Evolutionary conservation across 2,797 vertebrate species (phyloP).

Genomic region (Forpus xanthops): DNA sequence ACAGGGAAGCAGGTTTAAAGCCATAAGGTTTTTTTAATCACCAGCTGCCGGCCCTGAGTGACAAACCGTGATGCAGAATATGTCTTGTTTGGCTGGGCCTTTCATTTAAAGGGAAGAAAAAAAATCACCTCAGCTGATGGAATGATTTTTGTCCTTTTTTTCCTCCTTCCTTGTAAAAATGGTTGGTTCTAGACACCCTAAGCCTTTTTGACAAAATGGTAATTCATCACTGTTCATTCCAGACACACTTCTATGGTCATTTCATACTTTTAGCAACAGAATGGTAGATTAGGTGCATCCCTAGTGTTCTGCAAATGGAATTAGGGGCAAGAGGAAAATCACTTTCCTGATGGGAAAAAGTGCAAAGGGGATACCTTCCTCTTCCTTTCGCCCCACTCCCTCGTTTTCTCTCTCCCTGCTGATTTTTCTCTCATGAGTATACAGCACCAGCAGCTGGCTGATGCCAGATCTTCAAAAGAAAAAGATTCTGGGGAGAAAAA

Average conservation of each 20-base stretch:
- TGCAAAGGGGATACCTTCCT: not conserved
- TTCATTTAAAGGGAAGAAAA: not conserved
- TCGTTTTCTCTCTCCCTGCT: not conserved
- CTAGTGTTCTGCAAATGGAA: not conserved
- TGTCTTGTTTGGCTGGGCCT: not conserved
- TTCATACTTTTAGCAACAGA: not conserved
- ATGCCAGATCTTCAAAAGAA: not conserved
- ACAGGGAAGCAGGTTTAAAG: not conserved
- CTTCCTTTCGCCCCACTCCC: rapidly evolving
- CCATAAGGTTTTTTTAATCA: not conserved
- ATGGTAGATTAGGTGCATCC: not conserved
- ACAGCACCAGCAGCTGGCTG: not conserved
- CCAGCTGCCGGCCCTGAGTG: slow-evolving; percentile 3
- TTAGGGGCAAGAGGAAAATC: not conserved
- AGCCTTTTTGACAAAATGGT: not conserved
- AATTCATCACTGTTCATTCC: not conserved
- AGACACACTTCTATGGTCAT: not conserved
- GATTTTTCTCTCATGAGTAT: not conserved
- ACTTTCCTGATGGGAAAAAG: not conserved
- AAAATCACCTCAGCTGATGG: not conserved
- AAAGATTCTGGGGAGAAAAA: not conserved
- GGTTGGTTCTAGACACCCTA: not conserved
- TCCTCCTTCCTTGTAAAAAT: not conserved
- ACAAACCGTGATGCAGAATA: slow-evolving; percentile 2
- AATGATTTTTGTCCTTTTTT: not conserved